Percentiles rank a stretch among this genome's conserved stretches.
Conservation (phyloP, 2,797 vertebrate species). For the Mycteria americana region DNA sequence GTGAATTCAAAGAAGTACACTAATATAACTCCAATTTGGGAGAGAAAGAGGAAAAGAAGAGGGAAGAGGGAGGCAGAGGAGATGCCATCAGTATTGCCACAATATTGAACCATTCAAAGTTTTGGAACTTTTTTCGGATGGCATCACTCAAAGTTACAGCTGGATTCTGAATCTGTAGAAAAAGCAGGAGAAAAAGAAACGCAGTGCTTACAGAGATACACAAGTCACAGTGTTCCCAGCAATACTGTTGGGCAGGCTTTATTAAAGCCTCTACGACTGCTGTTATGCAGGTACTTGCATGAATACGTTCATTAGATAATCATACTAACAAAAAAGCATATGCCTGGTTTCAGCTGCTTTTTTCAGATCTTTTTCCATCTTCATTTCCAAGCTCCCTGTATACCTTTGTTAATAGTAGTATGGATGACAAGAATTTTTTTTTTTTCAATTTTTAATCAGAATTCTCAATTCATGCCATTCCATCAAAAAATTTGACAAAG, state of each 20-base stretch:
- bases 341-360: not conserved
- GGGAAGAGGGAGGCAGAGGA: not conserved
- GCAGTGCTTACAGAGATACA: not conserved
- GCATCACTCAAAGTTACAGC: not conserved
- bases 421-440: not conserved
- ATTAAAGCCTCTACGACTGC: accelerated
- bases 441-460: not conserved
- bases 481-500: not conserved
- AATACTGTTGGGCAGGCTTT: not conserved
- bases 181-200: not conserved
- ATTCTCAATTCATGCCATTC: not conserved
- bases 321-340: not conserved
- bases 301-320: not conserved
- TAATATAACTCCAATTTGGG: not conserved
- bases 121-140: not conserved
- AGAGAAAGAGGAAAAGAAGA: not conserved
- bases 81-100: not conserved
- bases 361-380: not conserved
- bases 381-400: not conserved
- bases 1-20: not conserved
- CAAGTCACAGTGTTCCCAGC: not conserved
- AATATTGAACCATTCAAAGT: not conserved
- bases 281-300: not conserved
- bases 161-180: not conserved
- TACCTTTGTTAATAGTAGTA: not conserved